Evolutionary conservation across 1,140 invertebrate species (phyloP).

Genomic region (Manduca sexta): DNA sequence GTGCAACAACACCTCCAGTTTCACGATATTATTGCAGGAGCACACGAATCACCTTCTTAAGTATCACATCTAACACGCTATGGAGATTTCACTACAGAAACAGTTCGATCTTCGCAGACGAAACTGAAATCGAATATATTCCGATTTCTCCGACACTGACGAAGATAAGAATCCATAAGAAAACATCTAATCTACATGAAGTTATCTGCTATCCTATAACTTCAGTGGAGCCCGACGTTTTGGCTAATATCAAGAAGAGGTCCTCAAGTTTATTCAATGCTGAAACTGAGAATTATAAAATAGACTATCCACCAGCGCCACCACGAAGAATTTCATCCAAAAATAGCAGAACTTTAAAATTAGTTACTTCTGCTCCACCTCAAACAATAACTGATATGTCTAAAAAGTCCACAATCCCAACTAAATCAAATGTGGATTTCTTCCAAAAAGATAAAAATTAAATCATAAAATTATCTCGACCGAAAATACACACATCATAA

Average conservation of each 20-base stretch:
- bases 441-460: constrained; percentile 75
- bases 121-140: constrained; percentile 84
- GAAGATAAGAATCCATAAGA: constrained; percentile 84
- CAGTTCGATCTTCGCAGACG: constrained; percentile 76
- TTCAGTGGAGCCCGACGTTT: constrained; percentile 39
- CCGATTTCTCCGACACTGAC: constrained; percentile 86
- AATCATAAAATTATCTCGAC: constrained; percentile 71
- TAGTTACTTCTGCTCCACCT: constrained; percentile 75
- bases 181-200: constrained; percentile 60
- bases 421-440: constrained; percentile 72
- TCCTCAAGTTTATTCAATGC: constrained; percentile 66
- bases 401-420: constrained; percentile 19
- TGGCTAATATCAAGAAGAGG: constrained; percentile 63
- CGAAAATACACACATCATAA: constrained; percentile 64
- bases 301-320: constrained; percentile 76
- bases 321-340: constrained; percentile 82
- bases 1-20: constrained; percentile 33
- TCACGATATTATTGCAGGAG: constrained; percentile 50
- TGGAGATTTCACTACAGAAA: constrained; percentile 21
- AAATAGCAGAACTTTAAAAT: constrained; percentile 79
- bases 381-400: constrained; percentile 26
- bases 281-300: neutral
- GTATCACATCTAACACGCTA: constrained; percentile 42
- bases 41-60: constrained; percentile 57
- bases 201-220: constrained; percentile 77